These are phyloP conservation scores for Avahi laniger DNA, from an alignment of 2,797 vertebrate genomes.

Conservation along the genomic window DNA sequence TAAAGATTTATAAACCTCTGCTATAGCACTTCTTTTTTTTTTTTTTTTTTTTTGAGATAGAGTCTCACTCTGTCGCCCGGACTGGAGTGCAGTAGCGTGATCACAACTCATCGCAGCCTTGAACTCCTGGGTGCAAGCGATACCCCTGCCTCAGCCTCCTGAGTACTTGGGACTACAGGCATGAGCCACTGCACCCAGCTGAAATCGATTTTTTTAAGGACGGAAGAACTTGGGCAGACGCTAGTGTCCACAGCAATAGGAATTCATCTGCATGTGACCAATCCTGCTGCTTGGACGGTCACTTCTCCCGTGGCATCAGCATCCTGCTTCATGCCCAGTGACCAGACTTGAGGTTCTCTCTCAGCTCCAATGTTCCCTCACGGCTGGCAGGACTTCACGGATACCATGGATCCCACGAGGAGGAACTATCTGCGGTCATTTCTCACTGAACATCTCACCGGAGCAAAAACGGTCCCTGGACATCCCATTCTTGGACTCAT, in stretches of 20 bases:
- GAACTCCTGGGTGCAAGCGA: too few species aligned
- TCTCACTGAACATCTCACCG: neutral
- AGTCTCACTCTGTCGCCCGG: too few species aligned
- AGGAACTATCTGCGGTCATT: neutral
- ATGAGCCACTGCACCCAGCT: too few species aligned
- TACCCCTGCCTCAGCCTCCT: too few species aligned
- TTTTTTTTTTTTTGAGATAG: too few species aligned
- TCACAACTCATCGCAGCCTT: too few species aligned
- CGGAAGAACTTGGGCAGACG: neutral
- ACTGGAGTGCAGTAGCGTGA: too few species aligned
- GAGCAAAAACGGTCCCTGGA: neutral
- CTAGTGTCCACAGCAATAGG: neutral
- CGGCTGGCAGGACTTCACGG: neutral
- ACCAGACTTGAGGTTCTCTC: too few species aligned
- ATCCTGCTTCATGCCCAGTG: neutral
- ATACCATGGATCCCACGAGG: neutral
- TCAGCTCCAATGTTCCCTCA: neutral
- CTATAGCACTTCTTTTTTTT: neutral
- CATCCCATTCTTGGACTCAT: neutral
- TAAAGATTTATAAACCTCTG: neutral
- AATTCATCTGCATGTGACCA: neutral
- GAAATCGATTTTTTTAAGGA: neutral
- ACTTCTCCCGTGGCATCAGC: neutral
- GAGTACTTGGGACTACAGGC: too few species aligned
- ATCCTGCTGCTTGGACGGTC: neutral